These are phyloP conservation scores for Anhinga anhinga DNA, from an alignment of 2,113 vertebrate species.

Conservation along the genomic window DNA sequence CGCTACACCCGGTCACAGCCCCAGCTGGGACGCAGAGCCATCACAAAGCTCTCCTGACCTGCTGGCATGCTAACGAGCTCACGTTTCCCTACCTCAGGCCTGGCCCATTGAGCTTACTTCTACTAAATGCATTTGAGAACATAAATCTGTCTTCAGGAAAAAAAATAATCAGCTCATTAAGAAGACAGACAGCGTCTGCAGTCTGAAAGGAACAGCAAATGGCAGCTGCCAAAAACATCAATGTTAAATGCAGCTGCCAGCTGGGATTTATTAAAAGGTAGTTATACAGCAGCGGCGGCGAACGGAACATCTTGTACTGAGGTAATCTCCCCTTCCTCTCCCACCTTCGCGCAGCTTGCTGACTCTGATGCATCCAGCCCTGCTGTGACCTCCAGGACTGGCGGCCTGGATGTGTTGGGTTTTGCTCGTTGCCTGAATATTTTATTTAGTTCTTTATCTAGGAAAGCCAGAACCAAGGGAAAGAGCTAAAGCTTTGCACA, in stretches of 20 bases:
- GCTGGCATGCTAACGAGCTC: neutral
- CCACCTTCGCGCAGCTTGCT: neutral
- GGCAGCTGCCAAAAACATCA: constrained; percentile 50
- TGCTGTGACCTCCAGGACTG: neutral
- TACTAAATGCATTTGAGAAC: neutral
- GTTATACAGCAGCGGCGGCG: neutral
- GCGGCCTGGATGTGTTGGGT: neutral
- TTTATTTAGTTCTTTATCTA: neutral
- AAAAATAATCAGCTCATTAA: constrained; percentile 12
- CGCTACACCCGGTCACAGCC: neutral
- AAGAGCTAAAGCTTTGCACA: neutral
- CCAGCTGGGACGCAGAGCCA: neutral
- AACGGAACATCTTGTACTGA: neutral
- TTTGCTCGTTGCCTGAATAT: neutral
- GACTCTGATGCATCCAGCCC: neutral
- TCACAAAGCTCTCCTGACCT: fast-evolving
- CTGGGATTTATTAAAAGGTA: constrained; percentile 43
- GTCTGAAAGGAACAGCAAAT: constrained; percentile 50
- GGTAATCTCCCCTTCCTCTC: neutral
- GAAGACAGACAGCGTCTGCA: constrained; percentile 47
- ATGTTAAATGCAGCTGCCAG: constrained; percentile 53
- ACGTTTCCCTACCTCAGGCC: neutral
- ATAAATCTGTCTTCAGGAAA: constrained; percentile 17
- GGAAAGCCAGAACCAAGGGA: neutral
- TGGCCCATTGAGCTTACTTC: constrained; percentile 26